phyloP scores from a whole-genome alignment of 2,797 vertebrate genomes.

The Acanthornis magna region DNA sequence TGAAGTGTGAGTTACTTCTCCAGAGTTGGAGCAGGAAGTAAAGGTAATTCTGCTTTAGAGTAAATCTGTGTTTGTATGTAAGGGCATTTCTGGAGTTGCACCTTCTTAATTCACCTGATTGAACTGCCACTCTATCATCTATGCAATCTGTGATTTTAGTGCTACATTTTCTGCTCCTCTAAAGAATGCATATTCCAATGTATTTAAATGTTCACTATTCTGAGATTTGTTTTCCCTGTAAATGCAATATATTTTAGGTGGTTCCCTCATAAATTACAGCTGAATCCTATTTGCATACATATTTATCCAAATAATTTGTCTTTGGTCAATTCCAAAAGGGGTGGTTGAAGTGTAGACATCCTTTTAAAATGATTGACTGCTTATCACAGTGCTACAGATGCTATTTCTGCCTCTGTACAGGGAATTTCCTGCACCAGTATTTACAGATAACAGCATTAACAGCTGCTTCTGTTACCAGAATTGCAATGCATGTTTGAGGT shows the following conservation, averaged over 20 bases:
- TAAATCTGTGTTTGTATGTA: neutral
- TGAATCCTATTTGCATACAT: slow-evolving; percentile 34
- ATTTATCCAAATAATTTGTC: slow-evolving; percentile 30
- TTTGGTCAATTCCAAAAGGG: slow-evolving; percentile 4
- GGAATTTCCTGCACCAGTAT: slow-evolving; percentile 46
- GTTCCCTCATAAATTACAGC: slow-evolving; percentile 13
- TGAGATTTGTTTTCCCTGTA: neutral
- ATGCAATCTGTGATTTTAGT: neutral
- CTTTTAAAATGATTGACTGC: slow-evolving; percentile 41
- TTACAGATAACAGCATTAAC: slow-evolving; percentile 50
- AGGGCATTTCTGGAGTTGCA: neutral
- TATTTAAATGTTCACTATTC: neutral
- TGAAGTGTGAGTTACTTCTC: neutral
- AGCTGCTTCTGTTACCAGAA: slow-evolving; percentile 35
- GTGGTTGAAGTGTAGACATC: slow-evolving; percentile 1
- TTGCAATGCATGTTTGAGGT: slow-evolving; percentile 9
- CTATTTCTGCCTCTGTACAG: slow-evolving; percentile 44
- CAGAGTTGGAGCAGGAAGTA: neutral
- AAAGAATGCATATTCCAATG: neutral
- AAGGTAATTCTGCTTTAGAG: neutral
- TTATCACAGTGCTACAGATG: slow-evolving; percentile 47
- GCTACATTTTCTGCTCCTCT: neutral
- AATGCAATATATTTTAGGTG: neutral
- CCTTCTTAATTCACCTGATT: neutral
- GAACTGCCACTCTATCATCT: neutral